Conservation (phyloP, 2,113 vertebrate genomes). For the Camelus bactrianus region DNA sequence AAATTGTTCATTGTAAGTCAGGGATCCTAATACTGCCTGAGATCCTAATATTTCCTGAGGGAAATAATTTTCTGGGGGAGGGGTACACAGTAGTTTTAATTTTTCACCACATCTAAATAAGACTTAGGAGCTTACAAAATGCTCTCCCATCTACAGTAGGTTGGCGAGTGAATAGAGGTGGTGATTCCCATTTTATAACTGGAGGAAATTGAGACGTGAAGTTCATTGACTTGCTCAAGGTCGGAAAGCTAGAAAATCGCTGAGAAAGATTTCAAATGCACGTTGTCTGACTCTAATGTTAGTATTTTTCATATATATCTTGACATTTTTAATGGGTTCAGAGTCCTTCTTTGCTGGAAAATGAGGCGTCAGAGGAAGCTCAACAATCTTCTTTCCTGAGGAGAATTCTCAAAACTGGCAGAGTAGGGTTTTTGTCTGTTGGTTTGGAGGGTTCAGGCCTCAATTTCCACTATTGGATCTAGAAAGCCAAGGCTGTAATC, state of each 20-base stretch:
- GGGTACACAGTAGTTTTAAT: background rate
- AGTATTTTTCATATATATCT: background rate
- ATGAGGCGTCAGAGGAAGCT: background rate
- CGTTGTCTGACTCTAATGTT: background rate
- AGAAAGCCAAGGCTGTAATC: background rate
- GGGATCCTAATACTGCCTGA: background rate
- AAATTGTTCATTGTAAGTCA: background rate
- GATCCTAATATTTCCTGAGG: background rate
- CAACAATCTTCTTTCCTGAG: background rate
- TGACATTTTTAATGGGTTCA: background rate
- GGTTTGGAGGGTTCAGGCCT: background rate
- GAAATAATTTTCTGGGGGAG: background rate
- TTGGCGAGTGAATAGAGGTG: background rate
- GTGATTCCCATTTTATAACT: constrained; percentile 23
- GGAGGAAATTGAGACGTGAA: background rate
- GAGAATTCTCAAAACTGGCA: background rate
- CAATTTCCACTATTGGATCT: background rate
- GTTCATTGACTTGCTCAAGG: constrained; percentile 22
- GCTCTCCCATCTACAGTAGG: background rate
- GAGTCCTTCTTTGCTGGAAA: background rate
- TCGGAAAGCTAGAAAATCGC: background rate
- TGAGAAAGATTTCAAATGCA: background rate
- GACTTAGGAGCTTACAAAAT: background rate
- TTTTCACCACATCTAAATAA: background rate
- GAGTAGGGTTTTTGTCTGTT: background rate